A percentile compares a stretch with the other conserved stretches of the same genome.
Evolutionary conservation across 2,113 vertebrate species (phyloP).

Genomic region (Zosterops pallidus): DNA sequence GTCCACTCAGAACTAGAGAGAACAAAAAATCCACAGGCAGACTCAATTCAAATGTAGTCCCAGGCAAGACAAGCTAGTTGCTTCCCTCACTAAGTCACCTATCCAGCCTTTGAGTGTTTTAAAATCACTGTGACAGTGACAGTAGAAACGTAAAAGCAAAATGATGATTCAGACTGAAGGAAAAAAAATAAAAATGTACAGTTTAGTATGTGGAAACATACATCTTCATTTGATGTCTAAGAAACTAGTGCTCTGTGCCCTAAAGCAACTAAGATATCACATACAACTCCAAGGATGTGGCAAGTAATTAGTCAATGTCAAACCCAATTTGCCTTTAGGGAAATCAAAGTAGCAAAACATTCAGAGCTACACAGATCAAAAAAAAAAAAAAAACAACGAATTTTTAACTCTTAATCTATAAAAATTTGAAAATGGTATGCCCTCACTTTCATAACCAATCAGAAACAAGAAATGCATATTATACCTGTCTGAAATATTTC

Average conservation of each 20-base stretch:
- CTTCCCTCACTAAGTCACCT: slow-evolving; percentile 68
- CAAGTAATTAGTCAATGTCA: slow-evolving; percentile 72
- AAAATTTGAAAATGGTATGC: slow-evolving; percentile 80
- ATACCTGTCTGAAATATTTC: slow-evolving; percentile 98
- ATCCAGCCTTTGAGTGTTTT: slow-evolving; percentile 67
- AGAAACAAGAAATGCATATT: slow-evolving; percentile 88
- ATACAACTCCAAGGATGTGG: slow-evolving; percentile 73
- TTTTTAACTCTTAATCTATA: slow-evolving; percentile 79
- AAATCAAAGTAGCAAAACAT: slow-evolving; percentile 80
- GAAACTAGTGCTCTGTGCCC: slow-evolving; percentile 67
- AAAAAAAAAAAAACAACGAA: slow-evolving; percentile 41
- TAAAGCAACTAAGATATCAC: slow-evolving; percentile 73
- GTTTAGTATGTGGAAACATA: slow-evolving; percentile 73
- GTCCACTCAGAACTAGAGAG: slow-evolving; percentile 68
- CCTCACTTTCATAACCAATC: slow-evolving; percentile 85
- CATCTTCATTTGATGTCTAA: slow-evolving; percentile 69
- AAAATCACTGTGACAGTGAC: slow-evolving; percentile 73
- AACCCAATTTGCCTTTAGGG: slow-evolving; percentile 77
- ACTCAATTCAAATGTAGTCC: slow-evolving; percentile 75
- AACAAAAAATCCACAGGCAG: slow-evolving; percentile 74
- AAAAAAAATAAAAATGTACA: slow-evolving; percentile 54
- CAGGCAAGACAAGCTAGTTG: slow-evolving; percentile 71
- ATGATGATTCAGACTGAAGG: slow-evolving; percentile 67
- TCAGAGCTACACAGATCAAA: slow-evolving; percentile 81
- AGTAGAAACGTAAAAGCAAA: slow-evolving; percentile 79